Percentiles rank a stretch among this genome's conserved stretches.
These are phyloP conservation scores for Lutjanus campechanus DNA, from an alignment of 2,797 vertebrate species.

Conservation along the genomic window DNA sequence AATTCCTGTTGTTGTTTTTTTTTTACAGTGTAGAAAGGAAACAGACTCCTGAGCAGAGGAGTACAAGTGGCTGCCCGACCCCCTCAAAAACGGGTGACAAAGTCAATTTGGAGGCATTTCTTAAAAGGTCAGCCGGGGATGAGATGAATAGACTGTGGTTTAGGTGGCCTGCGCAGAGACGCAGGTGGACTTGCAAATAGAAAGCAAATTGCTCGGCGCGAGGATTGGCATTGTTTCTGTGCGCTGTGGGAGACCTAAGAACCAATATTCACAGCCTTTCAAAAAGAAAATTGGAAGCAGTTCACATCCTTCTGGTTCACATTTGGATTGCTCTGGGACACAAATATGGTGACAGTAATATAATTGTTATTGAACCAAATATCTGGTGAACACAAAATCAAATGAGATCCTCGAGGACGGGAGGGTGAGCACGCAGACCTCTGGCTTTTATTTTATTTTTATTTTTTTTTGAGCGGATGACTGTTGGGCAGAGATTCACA, in stretches of 20 bases:
- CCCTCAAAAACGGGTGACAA: constrained; percentile 38
- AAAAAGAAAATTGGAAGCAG: constrained; percentile 56
- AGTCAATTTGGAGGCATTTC: constrained; percentile 72
- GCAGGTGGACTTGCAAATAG: constrained; percentile 82
- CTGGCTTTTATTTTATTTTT: too few relatives aligned
- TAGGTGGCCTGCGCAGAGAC: constrained; percentile 61
- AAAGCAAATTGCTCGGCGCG: constrained; percentile 76
- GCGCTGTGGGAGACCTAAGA: constrained; percentile 45
- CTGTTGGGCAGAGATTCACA: constrained; percentile 8
- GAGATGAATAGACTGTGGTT: constrained; percentile 57
- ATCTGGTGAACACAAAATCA: constrained; percentile 28
- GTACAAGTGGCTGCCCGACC: constrained; percentile 16
- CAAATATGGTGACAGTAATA: constrained; percentile 27
- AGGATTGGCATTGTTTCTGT: constrained; percentile 66
- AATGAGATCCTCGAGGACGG: constrained; percentile 16
- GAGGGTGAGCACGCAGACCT: constrained; percentile 19
- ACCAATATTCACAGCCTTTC: constrained; percentile 62
- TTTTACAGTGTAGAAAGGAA: constrained; percentile 6
- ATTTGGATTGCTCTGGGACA: constrained; percentile 38
- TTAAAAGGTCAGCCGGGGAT: constrained; percentile 64
- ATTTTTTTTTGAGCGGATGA: not conserved
- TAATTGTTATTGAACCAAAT: constrained; percentile 54
- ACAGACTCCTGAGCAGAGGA: constrained; percentile 25
- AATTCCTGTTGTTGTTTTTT: too few relatives aligned
- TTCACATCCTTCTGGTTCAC: constrained; percentile 28